These are phyloP conservation scores for Nomada ferruginata DNA, from an alignment of 2,888 invertebrate species.

Conservation along the genomic window DNA sequence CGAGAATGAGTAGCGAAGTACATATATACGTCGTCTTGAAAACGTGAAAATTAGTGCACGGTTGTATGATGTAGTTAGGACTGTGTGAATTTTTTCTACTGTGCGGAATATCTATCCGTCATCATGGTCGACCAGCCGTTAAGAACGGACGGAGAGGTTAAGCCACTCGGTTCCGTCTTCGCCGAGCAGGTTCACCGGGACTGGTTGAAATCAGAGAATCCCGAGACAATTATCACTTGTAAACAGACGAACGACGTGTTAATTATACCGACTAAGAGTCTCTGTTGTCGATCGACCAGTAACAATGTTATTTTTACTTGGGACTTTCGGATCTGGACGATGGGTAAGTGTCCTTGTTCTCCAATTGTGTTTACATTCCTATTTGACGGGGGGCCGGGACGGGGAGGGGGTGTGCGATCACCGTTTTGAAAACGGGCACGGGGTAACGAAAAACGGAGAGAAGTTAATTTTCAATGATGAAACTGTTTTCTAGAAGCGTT, in stretches of 20 bases:
- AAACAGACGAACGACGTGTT: conserved; percentile 23
- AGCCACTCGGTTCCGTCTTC: conserved; percentile 41
- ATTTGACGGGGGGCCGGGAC: background rate
- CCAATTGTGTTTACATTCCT: conserved; percentile 1
- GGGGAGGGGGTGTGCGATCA: background rate
- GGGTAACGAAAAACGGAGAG: background rate
- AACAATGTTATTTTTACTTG: conserved; percentile 50
- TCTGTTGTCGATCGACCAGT: conserved; percentile 37
- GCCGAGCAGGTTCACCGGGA: conserved; percentile 52
- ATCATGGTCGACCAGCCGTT: conserved; percentile 27
- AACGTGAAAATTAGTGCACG: conserved; percentile 4
- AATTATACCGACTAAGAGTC: conserved; percentile 21
- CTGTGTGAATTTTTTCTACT: conserved; percentile 5
- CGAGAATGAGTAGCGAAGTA: conserved; percentile 12
- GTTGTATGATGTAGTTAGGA: conserved; percentile 22
- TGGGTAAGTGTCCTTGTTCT: conserved; percentile 59
- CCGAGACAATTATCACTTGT: conserved; percentile 42
- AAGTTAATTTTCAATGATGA: no score
- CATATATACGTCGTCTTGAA: conserved; percentile 3
- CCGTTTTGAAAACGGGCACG: background rate
- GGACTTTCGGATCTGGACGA: conserved; percentile 61
- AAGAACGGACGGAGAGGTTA: conserved; percentile 35
- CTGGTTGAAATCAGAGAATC: conserved; percentile 66
- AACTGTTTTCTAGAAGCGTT: no score
- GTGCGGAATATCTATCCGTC: no score